Conservation (phyloP, 2,113 vertebrate genomes). For the Podarcis raffonei region DNA sequence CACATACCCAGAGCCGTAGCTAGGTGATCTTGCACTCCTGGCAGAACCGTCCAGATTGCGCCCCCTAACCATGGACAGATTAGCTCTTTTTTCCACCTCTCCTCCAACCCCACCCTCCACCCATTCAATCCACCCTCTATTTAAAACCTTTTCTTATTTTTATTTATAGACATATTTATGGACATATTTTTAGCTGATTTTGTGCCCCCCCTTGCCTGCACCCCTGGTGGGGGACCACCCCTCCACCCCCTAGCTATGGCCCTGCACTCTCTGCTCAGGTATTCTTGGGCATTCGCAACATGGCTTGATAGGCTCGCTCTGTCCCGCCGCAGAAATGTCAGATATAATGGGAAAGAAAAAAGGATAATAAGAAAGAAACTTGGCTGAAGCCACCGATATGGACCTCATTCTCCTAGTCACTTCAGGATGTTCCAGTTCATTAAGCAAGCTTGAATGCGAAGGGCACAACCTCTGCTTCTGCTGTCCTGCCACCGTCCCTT, state of each 20-base stretch:
- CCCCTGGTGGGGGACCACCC: too few relatives aligned
- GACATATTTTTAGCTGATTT: too few relatives aligned
- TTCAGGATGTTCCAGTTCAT: conserved; percentile 30
- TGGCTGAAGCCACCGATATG: conserved; percentile 17
- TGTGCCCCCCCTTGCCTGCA: too few relatives aligned
- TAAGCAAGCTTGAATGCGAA: conserved; percentile 29
- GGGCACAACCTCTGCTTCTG: conserved; percentile 32
- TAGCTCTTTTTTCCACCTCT: too few relatives aligned
- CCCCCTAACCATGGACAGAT: too few relatives aligned
- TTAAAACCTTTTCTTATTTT: too few relatives aligned
- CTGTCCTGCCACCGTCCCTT: conserved; percentile 1
- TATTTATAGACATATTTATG: too few relatives aligned
- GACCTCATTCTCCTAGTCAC: conserved; percentile 29
- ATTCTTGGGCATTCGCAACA: neutral
- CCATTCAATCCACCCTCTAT: too few relatives aligned
- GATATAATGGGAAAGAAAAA: neutral
- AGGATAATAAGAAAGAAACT: conserved; percentile 18
- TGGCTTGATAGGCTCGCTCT: neutral
- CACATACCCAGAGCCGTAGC: neutral
- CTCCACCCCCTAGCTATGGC: too few relatives aligned
- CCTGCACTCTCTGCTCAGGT: neutral
- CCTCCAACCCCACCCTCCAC: too few relatives aligned
- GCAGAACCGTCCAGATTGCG: too few relatives aligned
- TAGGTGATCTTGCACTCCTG: too few relatives aligned
- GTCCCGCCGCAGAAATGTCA: conserved; percentile 14